Conservation (phyloP, 2,888 invertebrate species). For the Lymantria dispar region DNA sequence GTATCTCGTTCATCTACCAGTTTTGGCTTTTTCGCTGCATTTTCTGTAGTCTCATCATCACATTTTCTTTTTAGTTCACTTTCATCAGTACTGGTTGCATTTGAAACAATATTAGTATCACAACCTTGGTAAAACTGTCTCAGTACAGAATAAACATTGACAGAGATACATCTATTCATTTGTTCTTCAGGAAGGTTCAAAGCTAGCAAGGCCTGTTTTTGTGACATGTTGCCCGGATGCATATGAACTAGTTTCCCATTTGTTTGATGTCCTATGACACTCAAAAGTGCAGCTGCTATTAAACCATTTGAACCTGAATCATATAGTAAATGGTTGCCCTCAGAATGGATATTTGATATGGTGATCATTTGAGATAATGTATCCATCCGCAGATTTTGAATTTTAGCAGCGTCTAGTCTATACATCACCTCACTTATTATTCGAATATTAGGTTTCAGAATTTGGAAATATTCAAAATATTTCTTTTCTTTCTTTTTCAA, state of each 20-base stretch:
- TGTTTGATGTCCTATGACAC: constrained; percentile 86
- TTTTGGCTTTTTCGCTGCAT: constrained; percentile 55
- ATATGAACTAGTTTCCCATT: constrained; percentile 87
- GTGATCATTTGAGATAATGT: constrained; percentile 94
- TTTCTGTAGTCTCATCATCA: constrained; percentile 36
- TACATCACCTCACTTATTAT: constrained; percentile 93
- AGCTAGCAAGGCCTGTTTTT: constrained; percentile 89
- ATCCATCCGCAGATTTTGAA: constrained; percentile 91
- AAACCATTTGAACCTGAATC: constrained; percentile 95
- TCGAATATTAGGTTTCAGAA: constrained; percentile 91
- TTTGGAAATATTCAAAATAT: constrained; percentile 91
- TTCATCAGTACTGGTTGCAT: constrained; percentile 29
- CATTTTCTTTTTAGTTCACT: constrained; percentile 55
- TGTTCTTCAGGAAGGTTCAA: constrained; percentile 91
- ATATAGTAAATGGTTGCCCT: constrained; percentile 90
- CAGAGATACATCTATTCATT: constrained; percentile 86
- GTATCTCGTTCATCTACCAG: constrained; percentile 14
- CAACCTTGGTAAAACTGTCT: constrained; percentile 85
- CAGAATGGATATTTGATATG: constrained; percentile 89
- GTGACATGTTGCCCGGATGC: constrained; percentile 91
- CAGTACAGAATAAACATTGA: constrained; percentile 89
- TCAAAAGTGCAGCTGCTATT: constrained; percentile 90
- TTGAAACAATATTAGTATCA: constrained; percentile 46
- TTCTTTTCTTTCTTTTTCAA: constrained; percentile 97
- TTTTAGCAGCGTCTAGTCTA: constrained; percentile 88